phyloP scores from a whole-genome alignment of 2,888 invertebrate species.

The Limenitis camilla region DNA sequence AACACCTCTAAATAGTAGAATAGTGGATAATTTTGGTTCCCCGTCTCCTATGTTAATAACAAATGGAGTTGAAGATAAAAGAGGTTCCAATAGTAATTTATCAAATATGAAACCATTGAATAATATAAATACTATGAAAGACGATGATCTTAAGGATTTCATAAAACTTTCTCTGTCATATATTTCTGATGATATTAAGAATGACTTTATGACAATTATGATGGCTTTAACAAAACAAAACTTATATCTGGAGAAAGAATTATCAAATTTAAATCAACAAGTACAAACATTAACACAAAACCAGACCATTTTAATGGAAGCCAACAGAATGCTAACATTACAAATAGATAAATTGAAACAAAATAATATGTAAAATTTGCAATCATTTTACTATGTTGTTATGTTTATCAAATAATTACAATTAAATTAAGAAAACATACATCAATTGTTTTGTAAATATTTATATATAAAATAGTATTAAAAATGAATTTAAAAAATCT shows the following conservation, averaged over 20 bases:
- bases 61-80: constrained; percentile 47
- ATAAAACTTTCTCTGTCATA: constrained; percentile 53
- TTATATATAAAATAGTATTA: no score
- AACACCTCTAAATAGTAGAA: constrained; percentile 50
- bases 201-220: constrained; percentile 64
- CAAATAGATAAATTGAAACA: constrained; percentile 65
- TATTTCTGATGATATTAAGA: constrained; percentile 58
- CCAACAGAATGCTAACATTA: constrained; percentile 63
- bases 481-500: no score
- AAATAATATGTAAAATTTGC: constrained; percentile 23
- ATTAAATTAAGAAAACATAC: no score
- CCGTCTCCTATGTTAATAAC: constrained; percentile 44
- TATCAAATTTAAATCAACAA: constrained; percentile 47
- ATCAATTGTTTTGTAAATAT: no score
- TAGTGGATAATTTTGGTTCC: constrained; percentile 43
- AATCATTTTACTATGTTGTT: no score
- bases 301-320: constrained; percentile 61
- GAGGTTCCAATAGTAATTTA: constrained; percentile 34
- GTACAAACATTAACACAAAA: constrained; percentile 50
- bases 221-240: constrained; percentile 68
- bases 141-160: constrained; percentile 62
- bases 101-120: constrained; percentile 33
- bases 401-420: no score
- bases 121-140: constrained; percentile 36
- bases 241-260: constrained; percentile 60